Evolutionary conservation across 2,797 vertebrate genomes (phyloP).

Genomic region (Mus caroli): DNA sequence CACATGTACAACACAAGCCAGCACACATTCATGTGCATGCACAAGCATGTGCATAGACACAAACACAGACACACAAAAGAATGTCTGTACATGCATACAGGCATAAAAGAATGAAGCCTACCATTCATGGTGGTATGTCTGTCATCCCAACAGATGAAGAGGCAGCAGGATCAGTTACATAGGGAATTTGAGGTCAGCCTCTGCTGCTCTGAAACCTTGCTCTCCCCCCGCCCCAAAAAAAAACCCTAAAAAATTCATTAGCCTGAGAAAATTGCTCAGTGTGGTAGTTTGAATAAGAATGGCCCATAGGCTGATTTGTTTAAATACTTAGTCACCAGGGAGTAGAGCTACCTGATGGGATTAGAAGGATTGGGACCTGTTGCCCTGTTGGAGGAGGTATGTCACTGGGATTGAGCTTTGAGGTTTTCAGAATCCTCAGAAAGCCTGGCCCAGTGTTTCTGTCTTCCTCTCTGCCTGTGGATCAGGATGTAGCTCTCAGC

Average conservation of each 20-base stretch:
- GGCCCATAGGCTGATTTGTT: not conserved
- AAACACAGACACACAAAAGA: not conserved
- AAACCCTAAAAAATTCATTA: not conserved
- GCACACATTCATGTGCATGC: not conserved
- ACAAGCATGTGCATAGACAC: no score
- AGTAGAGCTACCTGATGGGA: not conserved
- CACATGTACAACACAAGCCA: not conserved
- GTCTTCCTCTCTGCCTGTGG: not conserved
- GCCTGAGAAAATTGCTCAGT: not conserved
- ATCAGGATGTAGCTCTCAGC: not conserved
- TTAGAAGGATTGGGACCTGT: not conserved
- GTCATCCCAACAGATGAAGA: not conserved
- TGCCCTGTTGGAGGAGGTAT: not conserved
- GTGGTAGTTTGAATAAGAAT: not conserved
- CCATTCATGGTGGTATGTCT: not conserved
- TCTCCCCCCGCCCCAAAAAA: not conserved
- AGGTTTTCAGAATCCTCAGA: not conserved
- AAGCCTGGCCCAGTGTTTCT: not conserved
- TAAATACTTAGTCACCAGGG: not conserved
- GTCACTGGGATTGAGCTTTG: not conserved
- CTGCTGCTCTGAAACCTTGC: not conserved
- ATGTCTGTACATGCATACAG: not conserved
- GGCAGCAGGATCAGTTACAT: not conserved
- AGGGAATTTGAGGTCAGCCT: not conserved
- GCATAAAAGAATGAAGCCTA: not conserved